Conservation (phyloP, 1,140 invertebrate genomes). For the Ganaspis sp. region DNA sequence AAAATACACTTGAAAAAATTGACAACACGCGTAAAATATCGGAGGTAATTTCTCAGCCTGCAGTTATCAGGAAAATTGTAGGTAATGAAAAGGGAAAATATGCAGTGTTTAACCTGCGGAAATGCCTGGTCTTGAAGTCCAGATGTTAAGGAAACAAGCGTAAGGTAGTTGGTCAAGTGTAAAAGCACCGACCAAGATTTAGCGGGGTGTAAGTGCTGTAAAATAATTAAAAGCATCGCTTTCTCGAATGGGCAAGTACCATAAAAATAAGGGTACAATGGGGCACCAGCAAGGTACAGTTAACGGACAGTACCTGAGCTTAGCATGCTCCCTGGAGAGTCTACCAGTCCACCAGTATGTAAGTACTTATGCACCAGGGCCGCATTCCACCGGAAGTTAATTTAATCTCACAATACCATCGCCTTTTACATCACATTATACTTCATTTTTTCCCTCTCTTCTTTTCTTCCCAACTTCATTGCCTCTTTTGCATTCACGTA, state of each 20-base stretch:
- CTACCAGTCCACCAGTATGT: neutral
- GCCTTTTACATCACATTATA: no score
- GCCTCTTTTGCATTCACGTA: no score
- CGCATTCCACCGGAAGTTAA: neutral
- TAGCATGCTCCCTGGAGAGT: conserved; percentile 8
- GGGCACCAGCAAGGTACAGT: conserved; percentile 24
- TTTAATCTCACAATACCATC: no score
- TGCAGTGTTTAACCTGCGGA: no score
- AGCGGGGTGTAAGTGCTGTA: conserved; percentile 17
- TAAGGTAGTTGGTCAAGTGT: neutral
- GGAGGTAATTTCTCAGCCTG: no score
- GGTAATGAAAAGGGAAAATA: no score
- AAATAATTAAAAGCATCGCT: conserved; percentile 30
- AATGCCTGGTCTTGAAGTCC: no score
- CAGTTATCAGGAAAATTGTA: no score
- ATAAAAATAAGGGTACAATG: conserved; percentile 24
- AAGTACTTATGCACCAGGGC: conserved; percentile 11
- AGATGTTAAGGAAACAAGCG: neutral
- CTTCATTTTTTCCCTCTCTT: no score
- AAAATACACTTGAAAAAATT: neutral
- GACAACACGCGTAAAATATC: neutral
- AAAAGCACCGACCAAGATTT: conserved; percentile 12
- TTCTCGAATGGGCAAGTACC: neutral
- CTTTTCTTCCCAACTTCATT: no score
- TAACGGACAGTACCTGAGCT: conserved; percentile 28